phyloP scores from a whole-genome alignment of 1,140 invertebrate genomes.

The Drosophila sproati region DNA sequence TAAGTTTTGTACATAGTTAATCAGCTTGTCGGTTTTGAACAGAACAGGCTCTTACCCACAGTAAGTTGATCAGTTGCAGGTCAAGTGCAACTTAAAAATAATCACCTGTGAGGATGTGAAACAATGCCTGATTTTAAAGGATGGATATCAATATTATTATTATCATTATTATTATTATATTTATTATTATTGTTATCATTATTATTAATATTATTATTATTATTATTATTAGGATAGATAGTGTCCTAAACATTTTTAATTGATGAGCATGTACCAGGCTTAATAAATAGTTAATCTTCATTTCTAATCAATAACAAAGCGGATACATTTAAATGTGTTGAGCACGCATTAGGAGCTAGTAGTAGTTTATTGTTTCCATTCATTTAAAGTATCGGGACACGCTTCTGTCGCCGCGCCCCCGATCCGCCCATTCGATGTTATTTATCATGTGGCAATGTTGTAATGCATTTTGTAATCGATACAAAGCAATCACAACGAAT shows the following conservation, averaged over 20 bases:
- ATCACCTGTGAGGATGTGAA: too few species aligned
- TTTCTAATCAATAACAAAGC: constrained; percentile 6
- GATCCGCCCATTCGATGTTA: constrained; percentile 57
- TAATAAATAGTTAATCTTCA: background rate
- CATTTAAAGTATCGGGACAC: constrained; percentile 37
- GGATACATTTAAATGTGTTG: constrained; percentile 16
- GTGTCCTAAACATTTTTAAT: background rate
- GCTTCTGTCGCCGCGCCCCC: background rate
- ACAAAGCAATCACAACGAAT: constrained; percentile 80
- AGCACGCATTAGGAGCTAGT: constrained; percentile 8
- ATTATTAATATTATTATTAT: too few species aligned
- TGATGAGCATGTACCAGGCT: background rate
- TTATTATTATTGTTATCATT: too few species aligned
- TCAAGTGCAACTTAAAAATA: too few species aligned
- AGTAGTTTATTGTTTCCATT: constrained; percentile 37
- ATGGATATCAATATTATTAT: too few species aligned
- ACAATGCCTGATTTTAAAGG: too few species aligned
- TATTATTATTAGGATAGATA: too few species aligned
- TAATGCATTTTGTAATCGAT: constrained; percentile 83
- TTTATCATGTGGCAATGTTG: constrained; percentile 79
- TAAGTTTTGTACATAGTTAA: too few species aligned
- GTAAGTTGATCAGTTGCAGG: too few species aligned
- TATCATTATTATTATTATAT: too few species aligned
- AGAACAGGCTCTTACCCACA: too few species aligned
- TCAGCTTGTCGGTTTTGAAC: too few species aligned